phyloP scores from a whole-genome alignment of 2,797 vertebrate genomes.

The Dryobates pubescens region DNA sequence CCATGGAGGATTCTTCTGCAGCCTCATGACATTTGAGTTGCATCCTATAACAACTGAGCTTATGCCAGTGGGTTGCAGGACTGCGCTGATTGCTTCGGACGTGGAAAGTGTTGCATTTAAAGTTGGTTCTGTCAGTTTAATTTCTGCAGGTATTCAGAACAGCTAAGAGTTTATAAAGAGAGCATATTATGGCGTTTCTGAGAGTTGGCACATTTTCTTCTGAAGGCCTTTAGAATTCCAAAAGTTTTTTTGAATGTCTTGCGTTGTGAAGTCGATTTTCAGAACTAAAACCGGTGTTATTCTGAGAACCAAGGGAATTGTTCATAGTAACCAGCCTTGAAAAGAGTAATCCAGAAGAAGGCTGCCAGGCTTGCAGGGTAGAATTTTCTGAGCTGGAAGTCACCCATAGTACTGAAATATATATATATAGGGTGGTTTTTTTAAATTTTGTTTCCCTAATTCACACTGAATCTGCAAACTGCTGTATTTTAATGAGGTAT shows the following conservation, averaged over 20 bases:
- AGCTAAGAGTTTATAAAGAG: background rate
- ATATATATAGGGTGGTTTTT: background rate
- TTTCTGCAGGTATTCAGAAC: background rate
- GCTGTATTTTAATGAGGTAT: background rate
- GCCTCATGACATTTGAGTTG: background rate
- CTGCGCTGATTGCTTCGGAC: background rate
- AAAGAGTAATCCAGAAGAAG: background rate
- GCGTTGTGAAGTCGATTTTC: background rate
- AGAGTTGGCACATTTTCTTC: background rate
- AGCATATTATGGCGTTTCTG: background rate
- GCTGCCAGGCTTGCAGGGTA: background rate
- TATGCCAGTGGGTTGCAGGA: background rate
- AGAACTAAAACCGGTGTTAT: background rate
- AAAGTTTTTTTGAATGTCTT: background rate
- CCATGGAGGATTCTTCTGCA: background rate
- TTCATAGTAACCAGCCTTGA: background rate
- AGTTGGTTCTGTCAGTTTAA: background rate
- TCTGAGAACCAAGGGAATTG: background rate
- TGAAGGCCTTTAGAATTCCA: background rate
- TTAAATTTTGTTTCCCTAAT: background rate
- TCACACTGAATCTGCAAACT: constrained; percentile 16
- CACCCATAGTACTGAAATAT: background rate
- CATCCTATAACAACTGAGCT: background rate
- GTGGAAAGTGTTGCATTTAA: background rate
- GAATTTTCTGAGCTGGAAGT: background rate